Base-by-base conservation (phyloP, 2,888 invertebrate species). In the Nysson spinosus region DNA sequence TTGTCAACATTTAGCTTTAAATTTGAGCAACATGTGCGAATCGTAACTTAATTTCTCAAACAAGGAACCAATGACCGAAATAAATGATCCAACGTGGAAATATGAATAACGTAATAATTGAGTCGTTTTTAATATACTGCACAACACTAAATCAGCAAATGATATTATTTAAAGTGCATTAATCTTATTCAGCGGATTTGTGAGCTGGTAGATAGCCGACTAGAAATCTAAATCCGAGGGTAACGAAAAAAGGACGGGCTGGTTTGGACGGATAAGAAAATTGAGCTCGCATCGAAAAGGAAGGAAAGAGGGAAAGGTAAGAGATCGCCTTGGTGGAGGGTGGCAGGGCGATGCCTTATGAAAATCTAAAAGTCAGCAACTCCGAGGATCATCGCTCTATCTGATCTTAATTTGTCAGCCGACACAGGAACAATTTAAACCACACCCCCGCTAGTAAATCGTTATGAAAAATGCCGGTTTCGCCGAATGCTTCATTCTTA, bases 321-420 rank as follows among this genome's bases (percentile, higher is more conserved):
- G 51, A 35, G 14, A 42, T 39, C 44, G 51, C n/a, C n/a, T n/a
- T n/a, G n/a, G n/a, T n/a, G 28, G 57, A 44, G 68, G 73, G 68
- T 54, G 62, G 58, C 63, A 30, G 37, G 30, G 49, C 51, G 64
- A 66, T 63, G 64, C 70, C 77, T 81, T 81, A 82, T 74, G 78
- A 82, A 84, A 85, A 85, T 81, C 74, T 79, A 75, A 78, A 83
- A 83, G 84, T 85, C 85, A 85, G 85, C 85, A 85, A 71, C 80
- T 70, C 46, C 64, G 69, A 52, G 77, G 85, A 86, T 85, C 63
- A 86, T 86, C 86, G 72, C 67, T 81, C 72, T 86, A 86, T 86
- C 86, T 81, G 85, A 86, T 86, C 79, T 81, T 83, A 83, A 83
- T 85, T 86, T 86, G 82, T 86, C 85, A 84, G 77, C 44, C 69